Percentiles rank a stretch among this genome's conserved stretches.
Evolutionary conservation across 2,797 vertebrate genomes (phyloP).

Genomic region (Acanthurus leucopareius): DNA sequence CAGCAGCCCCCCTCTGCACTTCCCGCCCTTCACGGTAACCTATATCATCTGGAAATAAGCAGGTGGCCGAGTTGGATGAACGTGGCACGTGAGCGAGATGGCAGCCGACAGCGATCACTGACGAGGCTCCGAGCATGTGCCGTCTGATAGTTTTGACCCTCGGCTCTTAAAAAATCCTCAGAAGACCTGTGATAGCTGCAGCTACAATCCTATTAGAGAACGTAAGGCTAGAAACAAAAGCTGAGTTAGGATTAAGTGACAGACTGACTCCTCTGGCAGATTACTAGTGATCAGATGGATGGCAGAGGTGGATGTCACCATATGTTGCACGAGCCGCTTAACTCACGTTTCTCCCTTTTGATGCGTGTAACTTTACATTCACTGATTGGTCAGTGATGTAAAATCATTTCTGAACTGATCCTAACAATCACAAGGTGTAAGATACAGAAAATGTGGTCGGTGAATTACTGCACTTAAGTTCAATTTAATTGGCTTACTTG

Average conservation of each 20-base stretch:
- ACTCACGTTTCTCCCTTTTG: slow-evolving; percentile 12
- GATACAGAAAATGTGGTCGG: not conserved
- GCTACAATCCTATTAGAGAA: slow-evolving; percentile 49
- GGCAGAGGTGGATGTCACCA: slow-evolving; percentile 46
- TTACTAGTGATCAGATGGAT: slow-evolving; percentile 58
- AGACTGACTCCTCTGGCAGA: slow-evolving; percentile 61
- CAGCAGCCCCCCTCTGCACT: not conserved
- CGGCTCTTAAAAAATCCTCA: not conserved
- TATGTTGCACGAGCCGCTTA: slow-evolving; percentile 61
- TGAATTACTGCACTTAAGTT: not conserved
- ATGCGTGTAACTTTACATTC: not conserved
- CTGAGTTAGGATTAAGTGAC: slow-evolving; percentile 68
- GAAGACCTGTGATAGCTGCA: no score
- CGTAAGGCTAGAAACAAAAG: slow-evolving; percentile 47
- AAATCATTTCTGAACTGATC: not conserved
- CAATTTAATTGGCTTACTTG: not conserved
- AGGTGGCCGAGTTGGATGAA: slow-evolving; percentile 37
- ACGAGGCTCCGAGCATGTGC: slow-evolving; percentile 26
- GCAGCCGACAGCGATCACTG: slow-evolving; percentile 3
- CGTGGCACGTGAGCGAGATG: slow-evolving; percentile 52
- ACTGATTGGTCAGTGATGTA: not conserved
- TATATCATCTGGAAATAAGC: slow-evolving; percentile 27
- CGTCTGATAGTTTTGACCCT: slow-evolving; percentile 37
- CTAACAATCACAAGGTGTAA: no score
- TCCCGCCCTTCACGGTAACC: slow-evolving; percentile 13